A percentile compares a stretch with the other conserved stretches of the same genome.
These are phyloP conservation scores for Sanderia malayensis DNA, from an alignment of 30 jellyfish, hydroid and myxozoan species.

Conservation along the genomic window DNA sequence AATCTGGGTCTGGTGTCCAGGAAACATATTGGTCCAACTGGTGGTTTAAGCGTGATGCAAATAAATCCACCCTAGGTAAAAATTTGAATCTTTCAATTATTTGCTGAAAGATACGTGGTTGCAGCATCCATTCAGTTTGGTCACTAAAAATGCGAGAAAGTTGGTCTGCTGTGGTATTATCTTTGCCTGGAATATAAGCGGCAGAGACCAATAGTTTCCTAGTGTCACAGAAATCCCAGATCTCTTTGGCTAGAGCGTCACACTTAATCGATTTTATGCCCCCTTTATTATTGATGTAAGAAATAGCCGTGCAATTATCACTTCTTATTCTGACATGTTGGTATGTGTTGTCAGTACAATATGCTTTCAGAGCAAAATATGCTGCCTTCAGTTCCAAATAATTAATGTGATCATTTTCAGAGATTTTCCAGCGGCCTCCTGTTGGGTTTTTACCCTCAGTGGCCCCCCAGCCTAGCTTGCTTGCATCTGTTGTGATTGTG, in stretches of 20 bases:
- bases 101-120: too few relatives aligned
- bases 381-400: conserved; percentile 11
- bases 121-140: too few relatives aligned
- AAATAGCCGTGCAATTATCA: conserved; percentile 9
- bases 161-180: too few relatives aligned
- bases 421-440: conserved; percentile 24
- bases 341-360: not conserved
- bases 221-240: conserved; percentile 9
- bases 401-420: conserved; percentile 19
- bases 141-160: too few relatives aligned
- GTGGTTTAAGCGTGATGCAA: too few relatives aligned
- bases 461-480: conserved; percentile 48
- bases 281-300: conserved; percentile 16
- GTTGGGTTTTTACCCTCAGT: conserved; percentile 18
- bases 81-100: too few relatives aligned
- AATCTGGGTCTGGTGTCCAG: too few relatives aligned
- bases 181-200: conserved; percentile 23
- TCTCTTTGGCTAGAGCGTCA: not conserved
- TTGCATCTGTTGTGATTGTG: conserved; percentile 25
- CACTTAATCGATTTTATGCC: not conserved
- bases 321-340: not conserved
- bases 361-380: conserved; percentile 2
- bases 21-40: too few relatives aligned
- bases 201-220: conserved; percentile 14
- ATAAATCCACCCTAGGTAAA: too few relatives aligned